A percentile compares a stretch with the other conserved stretches of the same genome.
Conservation (phyloP, 2,888 invertebrate species). For the Rhamnusium bicolor region DNA sequence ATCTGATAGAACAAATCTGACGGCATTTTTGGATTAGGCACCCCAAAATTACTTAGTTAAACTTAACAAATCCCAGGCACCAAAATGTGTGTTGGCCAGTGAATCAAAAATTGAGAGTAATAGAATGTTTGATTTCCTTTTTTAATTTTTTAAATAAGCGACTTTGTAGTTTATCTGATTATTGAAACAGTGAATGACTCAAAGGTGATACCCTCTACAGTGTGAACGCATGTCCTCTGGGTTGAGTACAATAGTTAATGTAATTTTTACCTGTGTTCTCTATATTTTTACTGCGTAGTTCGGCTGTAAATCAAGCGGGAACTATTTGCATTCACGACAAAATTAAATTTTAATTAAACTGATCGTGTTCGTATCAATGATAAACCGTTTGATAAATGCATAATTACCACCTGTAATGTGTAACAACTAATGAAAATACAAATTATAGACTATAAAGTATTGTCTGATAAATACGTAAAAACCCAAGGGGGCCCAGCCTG, state of each 20-base stretch:
- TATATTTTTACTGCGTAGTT: not conserved
- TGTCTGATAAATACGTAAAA: slow-evolving; percentile 55
- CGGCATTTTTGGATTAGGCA: too few species aligned
- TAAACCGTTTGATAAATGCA: slow-evolving; percentile 51
- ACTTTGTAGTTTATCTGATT: too few species aligned
- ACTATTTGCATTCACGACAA: slow-evolving; percentile 36
- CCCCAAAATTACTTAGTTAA: too few species aligned
- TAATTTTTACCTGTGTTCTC: not conserved
- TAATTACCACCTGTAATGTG: slow-evolving; percentile 44
- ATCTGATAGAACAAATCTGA: too few species aligned
- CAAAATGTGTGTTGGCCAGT: too few species aligned
- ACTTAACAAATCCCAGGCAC: too few species aligned
- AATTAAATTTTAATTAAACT: slow-evolving; percentile 45
- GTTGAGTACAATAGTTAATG: not conserved
- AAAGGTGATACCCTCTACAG: too few species aligned
- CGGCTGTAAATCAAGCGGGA: slow-evolving; percentile 33
- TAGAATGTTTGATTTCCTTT: too few species aligned
- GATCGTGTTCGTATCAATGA: slow-evolving; percentile 42
- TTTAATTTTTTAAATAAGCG: too few species aligned
- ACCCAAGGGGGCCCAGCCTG: slow-evolving; percentile 52
- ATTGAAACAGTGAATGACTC: too few species aligned
- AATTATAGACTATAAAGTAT: slow-evolving; percentile 56
- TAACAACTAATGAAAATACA: slow-evolving; percentile 54
- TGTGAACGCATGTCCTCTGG: too few species aligned
- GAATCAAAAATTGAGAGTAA: too few species aligned